Evolutionary conservation across 2,888 invertebrate genomes (phyloP).

Genomic region (Drosophila mercatorum): DNA sequence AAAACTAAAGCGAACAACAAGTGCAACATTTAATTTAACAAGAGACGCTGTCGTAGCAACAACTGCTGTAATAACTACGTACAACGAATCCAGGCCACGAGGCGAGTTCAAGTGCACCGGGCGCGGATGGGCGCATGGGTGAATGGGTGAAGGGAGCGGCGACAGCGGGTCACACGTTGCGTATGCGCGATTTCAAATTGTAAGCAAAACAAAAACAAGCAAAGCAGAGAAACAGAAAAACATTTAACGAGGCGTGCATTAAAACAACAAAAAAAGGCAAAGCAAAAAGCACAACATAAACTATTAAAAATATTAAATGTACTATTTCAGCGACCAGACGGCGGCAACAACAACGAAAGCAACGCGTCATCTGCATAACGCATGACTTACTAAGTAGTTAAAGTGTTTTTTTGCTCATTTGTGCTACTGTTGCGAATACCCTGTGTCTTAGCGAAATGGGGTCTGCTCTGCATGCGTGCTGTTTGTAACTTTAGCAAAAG

Average conservation of each 20-base stretch:
- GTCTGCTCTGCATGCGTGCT: not conserved
- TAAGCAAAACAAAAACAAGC: conserved; percentile 18
- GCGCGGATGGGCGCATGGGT: not conserved
- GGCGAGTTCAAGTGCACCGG: conserved; percentile 66
- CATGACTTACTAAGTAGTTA: conserved; percentile 59
- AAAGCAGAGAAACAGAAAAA: conserved; percentile 37
- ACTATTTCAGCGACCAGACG: conserved; percentile 59
- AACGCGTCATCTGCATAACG: conserved; percentile 74
- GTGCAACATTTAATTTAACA: conserved; percentile 53
- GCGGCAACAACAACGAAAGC: conserved; percentile 34
- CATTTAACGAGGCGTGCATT: conserved; percentile 79
- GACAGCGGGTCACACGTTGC: conserved; percentile 64
- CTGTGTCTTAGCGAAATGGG: not conserved
- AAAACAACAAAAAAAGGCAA: conserved; percentile 41
- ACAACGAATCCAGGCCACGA: conserved; percentile 50
- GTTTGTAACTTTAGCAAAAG: too few relatives aligned
- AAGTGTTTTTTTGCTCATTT: conserved; percentile 31
- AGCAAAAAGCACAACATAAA: conserved; percentile 26
- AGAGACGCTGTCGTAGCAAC: conserved; percentile 34
- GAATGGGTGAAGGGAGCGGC: not conserved
- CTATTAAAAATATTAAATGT: conserved; percentile 72
- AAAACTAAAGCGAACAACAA: conserved; percentile 64
- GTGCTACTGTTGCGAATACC: conserved; percentile 44
- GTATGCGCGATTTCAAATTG: conserved; percentile 72
- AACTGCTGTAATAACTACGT: conserved; percentile 27